A percentile compares a stretch with the other conserved stretches of the same genome.
Conservation (phyloP, 2,113 vertebrate genomes). For the Castor canadensis region DNA sequence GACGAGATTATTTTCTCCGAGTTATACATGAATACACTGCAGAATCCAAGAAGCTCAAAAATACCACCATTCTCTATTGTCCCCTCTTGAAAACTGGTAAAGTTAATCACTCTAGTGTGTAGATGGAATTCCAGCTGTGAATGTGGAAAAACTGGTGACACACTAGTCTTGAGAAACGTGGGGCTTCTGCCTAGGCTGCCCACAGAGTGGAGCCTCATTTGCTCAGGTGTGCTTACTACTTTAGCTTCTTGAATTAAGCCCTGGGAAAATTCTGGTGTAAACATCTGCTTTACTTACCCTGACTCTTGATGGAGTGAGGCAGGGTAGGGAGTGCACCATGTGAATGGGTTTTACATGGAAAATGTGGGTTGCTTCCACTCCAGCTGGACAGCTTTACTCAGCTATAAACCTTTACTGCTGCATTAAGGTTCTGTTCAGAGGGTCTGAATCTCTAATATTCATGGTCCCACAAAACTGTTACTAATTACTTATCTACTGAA, state of each 20-base stretch:
- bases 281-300: constrained; percentile 4
- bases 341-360: constrained; percentile 53
- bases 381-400: constrained; percentile 73
- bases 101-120: not conserved
- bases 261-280: constrained; percentile 16
- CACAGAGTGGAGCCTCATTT: not conserved
- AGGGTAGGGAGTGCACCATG: not conserved
- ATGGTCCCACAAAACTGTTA: constrained; percentile 66
- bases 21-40: not conserved
- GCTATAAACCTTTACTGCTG: constrained; percentile 80
- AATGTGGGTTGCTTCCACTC: constrained; percentile 61
- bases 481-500: constrained; percentile 79
- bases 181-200: not conserved
- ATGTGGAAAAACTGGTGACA: not conserved
- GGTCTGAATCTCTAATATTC: constrained; percentile 66
- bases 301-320: not conserved
- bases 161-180: not conserved
- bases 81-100: not conserved
- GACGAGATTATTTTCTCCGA: not conserved
- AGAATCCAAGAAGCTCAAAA: not conserved
- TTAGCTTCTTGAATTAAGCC: not conserved
- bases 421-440: constrained; percentile 76
- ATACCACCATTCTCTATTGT: not conserved
- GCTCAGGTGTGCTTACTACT: not conserved
- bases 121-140: not conserved